phyloP scores from a whole-genome alignment of 2,797 vertebrate genomes.

The Adrianichthys oophorus region DNA sequence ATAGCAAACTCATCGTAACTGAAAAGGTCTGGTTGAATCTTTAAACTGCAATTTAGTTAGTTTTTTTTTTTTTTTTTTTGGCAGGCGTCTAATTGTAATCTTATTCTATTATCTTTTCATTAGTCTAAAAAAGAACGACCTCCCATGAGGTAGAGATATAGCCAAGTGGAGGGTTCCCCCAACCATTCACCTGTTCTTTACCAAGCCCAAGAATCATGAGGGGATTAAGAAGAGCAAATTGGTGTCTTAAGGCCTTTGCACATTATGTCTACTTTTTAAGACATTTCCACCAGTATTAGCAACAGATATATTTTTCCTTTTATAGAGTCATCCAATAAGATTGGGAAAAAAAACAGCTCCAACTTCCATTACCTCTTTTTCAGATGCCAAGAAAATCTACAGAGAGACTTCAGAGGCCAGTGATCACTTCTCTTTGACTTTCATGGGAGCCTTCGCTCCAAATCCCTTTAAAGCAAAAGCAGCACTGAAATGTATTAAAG shows the following conservation, averaged over 20 bases:
- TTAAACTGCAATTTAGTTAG: no score
- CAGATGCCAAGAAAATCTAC: constrained; percentile 10
- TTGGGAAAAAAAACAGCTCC: constrained; percentile 22
- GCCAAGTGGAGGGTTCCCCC: no score
- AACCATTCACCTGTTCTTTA: no score
- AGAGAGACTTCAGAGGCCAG: constrained; percentile 11
- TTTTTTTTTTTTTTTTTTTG: no score
- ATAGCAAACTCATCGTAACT: no score
- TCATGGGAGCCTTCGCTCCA: constrained; percentile 9
- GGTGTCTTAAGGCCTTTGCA: neutral
- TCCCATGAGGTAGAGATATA: no score
- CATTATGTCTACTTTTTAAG: constrained; percentile 11
- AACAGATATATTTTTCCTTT: constrained; percentile 3
- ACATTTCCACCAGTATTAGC: neutral
- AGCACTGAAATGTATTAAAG: constrained; percentile 25
- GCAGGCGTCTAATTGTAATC: no score
- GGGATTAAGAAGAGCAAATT: no score
- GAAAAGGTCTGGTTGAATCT: no score
- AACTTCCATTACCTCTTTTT: constrained; percentile 1
- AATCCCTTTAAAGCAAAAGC: constrained; percentile 18
- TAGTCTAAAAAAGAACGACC: no score
- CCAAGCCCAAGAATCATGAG: no score
- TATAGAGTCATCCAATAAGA: constrained; percentile 14
- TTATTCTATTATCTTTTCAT: no score
- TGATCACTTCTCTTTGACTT: constrained; percentile 23